A percentile compares a stretch with the other conserved stretches of the same genome.
These are phyloP conservation scores for Drosophila nebulosa DNA, from an alignment of 1,140 invertebrate genomes.

Conservation along the genomic window DNA sequence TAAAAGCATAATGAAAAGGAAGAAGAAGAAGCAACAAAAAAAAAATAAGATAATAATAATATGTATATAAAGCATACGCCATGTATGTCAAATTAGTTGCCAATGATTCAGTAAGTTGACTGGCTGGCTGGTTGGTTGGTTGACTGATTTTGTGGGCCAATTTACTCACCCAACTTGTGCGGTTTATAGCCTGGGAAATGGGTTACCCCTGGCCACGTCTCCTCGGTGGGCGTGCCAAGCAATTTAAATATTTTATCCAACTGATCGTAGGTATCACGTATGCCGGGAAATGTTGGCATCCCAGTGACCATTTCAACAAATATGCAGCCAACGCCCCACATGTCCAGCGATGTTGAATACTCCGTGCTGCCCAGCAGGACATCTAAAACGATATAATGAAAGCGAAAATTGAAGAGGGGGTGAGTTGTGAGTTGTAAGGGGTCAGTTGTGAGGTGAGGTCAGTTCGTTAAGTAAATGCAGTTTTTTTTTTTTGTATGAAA, in stretches of 20 bases:
- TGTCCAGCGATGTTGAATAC: constrained; percentile 96
- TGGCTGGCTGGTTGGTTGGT: neutral
- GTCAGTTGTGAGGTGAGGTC: neutral
- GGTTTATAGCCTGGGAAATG: constrained; percentile 92
- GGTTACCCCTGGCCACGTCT: constrained; percentile 94
- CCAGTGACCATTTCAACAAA: constrained; percentile 99
- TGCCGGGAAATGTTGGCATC: constrained; percentile 96
- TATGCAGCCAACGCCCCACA: constrained; percentile 99
- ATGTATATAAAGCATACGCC: too few relatives aligned
- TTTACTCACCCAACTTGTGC: constrained; percentile 86
- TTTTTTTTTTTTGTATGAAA: constrained; percentile 57
- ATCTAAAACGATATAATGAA: constrained; percentile 83
- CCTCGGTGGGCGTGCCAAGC: constrained; percentile 94
- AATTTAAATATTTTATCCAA: constrained; percentile 98
- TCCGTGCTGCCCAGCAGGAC: constrained; percentile 97
- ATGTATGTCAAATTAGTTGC: constrained; percentile 11
- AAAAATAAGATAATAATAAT: neutral
- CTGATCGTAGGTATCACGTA: constrained; percentile 97
- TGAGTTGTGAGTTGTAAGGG: neutral
- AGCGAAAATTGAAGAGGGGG: neutral
- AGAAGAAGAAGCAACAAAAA: too few relatives aligned
- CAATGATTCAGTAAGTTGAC: too few relatives aligned
- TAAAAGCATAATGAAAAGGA: too few relatives aligned
- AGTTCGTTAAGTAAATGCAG: constrained; percentile 66
- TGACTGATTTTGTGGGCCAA: constrained; percentile 26